Base-by-base conservation (phyloP, 53 echinoderm and acorn worm species). In the Apostichopus leukothele region DNA sequence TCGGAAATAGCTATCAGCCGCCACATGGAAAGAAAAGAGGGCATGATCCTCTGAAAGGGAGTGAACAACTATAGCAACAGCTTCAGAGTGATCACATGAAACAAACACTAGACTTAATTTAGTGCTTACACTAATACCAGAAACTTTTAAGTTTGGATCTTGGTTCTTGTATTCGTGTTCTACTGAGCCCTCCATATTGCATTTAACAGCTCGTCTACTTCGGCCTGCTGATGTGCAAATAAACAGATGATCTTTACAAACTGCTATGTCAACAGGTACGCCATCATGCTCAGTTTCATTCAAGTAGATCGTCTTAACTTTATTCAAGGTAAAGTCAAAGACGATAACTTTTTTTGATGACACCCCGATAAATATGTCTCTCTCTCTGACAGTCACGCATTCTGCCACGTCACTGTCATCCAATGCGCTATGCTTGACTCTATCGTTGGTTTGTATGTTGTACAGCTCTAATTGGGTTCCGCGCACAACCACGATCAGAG, bases 341-440 rank as follows among this genome's bases (percentile, higher is more conserved):
- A 80, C 80, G 0, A 80, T 80, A 0, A 80, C 80, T 54, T 57
- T 80, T 13, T 80, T 80, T 5, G 80, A 80, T n/a, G 16, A 55
- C 6, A 80, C 53, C 10, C 80, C 53, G 16, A 80, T 54, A 80
- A 51, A 77, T 77, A 77, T 77, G 25, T 77, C 77, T 39, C 52
- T 11, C 50, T 39, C 77, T 9, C 52, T 77, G 50, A 77, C 77
- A 77, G 14, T 11, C 77, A 77, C 39, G 5, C 80, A 53, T 54
- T 18, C 22, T 21, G 53, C 80, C 22, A 18, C 80, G 6, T 22
- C 54, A 14, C 16, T 5, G 16, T 68, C 16, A 13, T 14, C 19
- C 11, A 68, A 5, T n/a, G 68, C 14, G 14, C 68, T 5, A 16
- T 10, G 0, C 5, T 68, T 5, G 4, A 57, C 57, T 9, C 57